These are phyloP conservation scores for Drosophila paucipuncta DNA, from an alignment of 2,888 invertebrate species.

Conservation along the genomic window DNA sequence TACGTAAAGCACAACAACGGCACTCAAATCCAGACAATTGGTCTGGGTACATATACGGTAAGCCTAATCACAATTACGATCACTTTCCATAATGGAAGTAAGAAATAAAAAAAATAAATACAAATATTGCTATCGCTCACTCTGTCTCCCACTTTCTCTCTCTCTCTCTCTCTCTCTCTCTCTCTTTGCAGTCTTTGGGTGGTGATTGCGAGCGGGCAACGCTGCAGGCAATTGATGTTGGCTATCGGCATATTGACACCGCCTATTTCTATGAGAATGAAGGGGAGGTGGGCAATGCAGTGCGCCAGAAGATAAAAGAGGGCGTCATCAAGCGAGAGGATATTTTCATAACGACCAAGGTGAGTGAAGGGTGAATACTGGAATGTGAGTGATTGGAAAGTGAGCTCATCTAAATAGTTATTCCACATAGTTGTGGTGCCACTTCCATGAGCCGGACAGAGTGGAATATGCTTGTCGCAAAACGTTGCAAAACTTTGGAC, in stretches of 20 bases:
- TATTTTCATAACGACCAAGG: constrained; percentile 83
- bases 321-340: constrained; percentile 85
- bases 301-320: constrained; percentile 84
- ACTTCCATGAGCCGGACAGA: constrained; percentile 91
- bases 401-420: not conserved
- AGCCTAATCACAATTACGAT: constrained; percentile 27
- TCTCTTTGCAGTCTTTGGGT: constrained; percentile 73
- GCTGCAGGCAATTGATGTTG: constrained; percentile 86
- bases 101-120: not conserved
- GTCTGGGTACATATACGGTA: constrained; percentile 84
- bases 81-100: not conserved
- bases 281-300: constrained; percentile 85
- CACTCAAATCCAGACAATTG: constrained; percentile 80
- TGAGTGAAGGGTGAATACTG: constrained; percentile 28
- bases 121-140: constrained; percentile 7
- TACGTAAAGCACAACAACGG: constrained; percentile 82
- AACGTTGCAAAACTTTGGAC: constrained; percentile 89
- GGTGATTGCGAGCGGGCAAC: constrained; percentile 83
- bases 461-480: constrained; percentile 90
- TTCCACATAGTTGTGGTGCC: constrained; percentile 91
- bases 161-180: not conserved
- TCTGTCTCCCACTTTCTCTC: not conserved
- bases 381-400: not conserved
- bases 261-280: constrained; percentile 86
- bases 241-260: constrained; percentile 87